phyloP scores from a whole-genome alignment of 2,888 invertebrate genomes.

The Bhutanitis thaidina region DNA sequence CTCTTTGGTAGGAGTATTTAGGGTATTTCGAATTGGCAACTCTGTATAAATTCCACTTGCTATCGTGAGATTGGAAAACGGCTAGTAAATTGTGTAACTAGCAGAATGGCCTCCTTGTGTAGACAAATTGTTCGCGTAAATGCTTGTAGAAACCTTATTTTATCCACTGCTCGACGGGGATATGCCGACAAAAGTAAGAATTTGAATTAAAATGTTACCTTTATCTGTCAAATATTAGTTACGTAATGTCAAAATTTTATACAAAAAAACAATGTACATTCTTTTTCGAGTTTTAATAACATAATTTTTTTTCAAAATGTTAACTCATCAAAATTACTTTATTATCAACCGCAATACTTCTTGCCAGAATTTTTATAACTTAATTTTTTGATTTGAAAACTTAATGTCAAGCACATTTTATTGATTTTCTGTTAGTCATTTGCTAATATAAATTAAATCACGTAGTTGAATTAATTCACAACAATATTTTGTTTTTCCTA shows the following conservation, averaged over 20 bases:
- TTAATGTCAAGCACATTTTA: slow-evolving; percentile 37
- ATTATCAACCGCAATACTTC: slow-evolving; percentile 7
- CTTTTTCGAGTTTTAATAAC: too few species aligned
- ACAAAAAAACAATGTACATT: too few species aligned
- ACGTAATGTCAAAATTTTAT: slow-evolving; percentile 69
- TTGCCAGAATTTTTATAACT: background rate
- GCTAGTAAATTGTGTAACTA: slow-evolving; percentile 49
- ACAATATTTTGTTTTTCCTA: background rate
- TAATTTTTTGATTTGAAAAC: background rate
- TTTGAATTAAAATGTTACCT: slow-evolving; percentile 29
- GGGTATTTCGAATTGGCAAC: too few species aligned
- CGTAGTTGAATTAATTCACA: background rate
- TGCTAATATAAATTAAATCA: background rate
- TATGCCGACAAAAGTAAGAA: slow-evolving; percentile 83
- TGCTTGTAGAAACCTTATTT: slow-evolving; percentile 82
- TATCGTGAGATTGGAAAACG: slow-evolving; percentile 71
- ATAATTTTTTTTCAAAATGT: background rate
- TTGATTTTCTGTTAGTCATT: slow-evolving; percentile 35
- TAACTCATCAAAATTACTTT: background rate
- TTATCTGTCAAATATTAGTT: slow-evolving; percentile 63
- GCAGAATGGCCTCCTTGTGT: slow-evolving; percentile 88
- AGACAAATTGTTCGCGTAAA: slow-evolving; percentile 84
- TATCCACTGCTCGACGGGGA: slow-evolving; percentile 81
- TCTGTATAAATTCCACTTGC: slow-evolving; percentile 66
- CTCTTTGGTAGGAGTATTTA: too few species aligned